Percentiles rank a stretch among this genome's conserved stretches.
These are phyloP conservation scores for Pecten maximus DNA, from an alignment of 2,888 invertebrate genomes.

Conservation along the genomic window DNA sequence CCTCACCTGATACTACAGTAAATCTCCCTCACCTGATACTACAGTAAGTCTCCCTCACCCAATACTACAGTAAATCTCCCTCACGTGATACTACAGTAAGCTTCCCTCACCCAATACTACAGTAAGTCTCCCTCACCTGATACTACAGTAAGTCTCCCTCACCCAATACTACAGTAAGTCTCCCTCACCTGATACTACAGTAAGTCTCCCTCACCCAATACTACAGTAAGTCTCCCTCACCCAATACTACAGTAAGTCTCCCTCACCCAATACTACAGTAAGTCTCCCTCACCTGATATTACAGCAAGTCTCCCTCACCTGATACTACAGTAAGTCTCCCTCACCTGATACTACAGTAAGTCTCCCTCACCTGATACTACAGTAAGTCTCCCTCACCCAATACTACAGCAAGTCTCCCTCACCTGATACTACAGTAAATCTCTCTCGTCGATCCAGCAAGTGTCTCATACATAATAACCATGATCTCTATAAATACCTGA, in stretches of 20 bases:
- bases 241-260: background rate
- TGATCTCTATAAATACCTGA: constrained; percentile 52
- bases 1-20: background rate
- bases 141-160: background rate
- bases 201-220: too few relatives aligned
- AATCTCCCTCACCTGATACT: background rate
- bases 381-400: background rate
- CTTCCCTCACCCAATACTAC: too few relatives aligned
- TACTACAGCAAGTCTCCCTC: background rate
- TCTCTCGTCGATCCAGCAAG: background rate
- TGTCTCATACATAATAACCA: background rate
- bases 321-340: too few relatives aligned
- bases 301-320: too few relatives aligned
- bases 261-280: too few relatives aligned
- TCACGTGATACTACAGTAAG: background rate
- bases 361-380: background rate
- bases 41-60: background rate
- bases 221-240: background rate
- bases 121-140: background rate
- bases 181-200: too few relatives aligned
- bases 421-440: too few relatives aligned
- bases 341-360: too few relatives aligned
- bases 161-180: too few relatives aligned
- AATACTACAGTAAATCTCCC: background rate
- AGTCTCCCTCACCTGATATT: too few relatives aligned